Conservation (phyloP, 2,888 invertebrate genomes). For the Polydrusus cervinus region DNA sequence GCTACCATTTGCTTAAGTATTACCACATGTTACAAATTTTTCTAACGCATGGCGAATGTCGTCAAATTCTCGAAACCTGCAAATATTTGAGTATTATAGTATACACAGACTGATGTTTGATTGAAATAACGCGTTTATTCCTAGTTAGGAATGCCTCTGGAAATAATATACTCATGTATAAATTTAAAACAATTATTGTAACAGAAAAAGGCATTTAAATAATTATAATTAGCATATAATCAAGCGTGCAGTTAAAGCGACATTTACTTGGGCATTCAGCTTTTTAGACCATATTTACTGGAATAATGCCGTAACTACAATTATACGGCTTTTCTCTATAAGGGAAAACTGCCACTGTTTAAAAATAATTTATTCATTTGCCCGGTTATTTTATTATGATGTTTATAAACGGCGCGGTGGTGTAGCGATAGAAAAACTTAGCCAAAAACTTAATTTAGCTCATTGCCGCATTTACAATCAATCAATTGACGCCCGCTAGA, state of each 20-base stretch:
- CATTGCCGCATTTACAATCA: no score
- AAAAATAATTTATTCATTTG: slow-evolving; percentile 42
- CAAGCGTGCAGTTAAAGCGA: slow-evolving; percentile 34
- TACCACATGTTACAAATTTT: not conserved
- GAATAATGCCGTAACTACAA: slow-evolving; percentile 30
- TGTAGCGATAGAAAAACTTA: not conserved
- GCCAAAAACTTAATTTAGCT: not conserved
- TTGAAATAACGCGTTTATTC: slow-evolving; percentile 15
- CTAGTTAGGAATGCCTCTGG: slow-evolving; percentile 21
- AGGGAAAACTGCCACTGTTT: slow-evolving; percentile 43
- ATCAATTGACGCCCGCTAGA: no score
- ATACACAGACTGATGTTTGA: no score
- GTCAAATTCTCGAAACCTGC: not conserved
- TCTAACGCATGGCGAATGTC: slow-evolving; percentile 5
- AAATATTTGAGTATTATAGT: not conserved
- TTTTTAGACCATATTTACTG: slow-evolving; percentile 30
- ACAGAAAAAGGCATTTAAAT: slow-evolving; percentile 37
- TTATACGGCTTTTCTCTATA: slow-evolving; percentile 47
- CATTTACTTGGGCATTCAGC: slow-evolving; percentile 44
- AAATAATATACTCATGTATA: not conserved
- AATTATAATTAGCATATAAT: slow-evolving; percentile 46
- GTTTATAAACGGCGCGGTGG: slow-evolving; percentile 18
- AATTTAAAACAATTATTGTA: slow-evolving; percentile 30
- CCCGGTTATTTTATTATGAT: slow-evolving; percentile 30
- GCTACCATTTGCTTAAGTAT: not conserved